Evolutionary conservation across 1,140 invertebrate genomes (phyloP).

Genomic region (Dendrolimus punctatus): DNA sequence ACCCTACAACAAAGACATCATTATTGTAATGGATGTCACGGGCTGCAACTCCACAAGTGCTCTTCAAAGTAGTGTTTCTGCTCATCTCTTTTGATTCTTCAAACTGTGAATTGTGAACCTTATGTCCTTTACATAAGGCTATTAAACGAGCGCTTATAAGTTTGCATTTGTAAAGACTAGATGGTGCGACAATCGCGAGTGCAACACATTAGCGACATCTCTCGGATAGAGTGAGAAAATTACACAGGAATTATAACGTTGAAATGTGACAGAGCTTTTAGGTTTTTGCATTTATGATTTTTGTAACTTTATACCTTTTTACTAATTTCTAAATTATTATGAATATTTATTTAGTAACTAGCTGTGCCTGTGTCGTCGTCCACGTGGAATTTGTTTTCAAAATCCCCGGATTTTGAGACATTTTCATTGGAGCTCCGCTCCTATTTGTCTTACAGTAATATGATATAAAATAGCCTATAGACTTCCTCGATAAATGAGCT

Average conservation of each 20-base stretch:
- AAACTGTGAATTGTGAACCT: slow-evolving; percentile 17
- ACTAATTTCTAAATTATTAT: background rate
- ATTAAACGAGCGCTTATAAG: slow-evolving; percentile 13
- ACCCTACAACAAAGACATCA: slow-evolving; percentile 53
- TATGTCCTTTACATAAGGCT: slow-evolving; percentile 13
- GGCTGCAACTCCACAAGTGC: slow-evolving; percentile 54
- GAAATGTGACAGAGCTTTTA: slow-evolving; percentile 35
- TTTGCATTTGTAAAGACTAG: slow-evolving; percentile 35
- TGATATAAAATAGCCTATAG: too few relatives aligned
- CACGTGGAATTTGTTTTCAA: too few relatives aligned
- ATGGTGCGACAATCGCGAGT: slow-evolving; percentile 50
- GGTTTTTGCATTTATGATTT: background rate
- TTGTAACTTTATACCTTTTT: background rate
- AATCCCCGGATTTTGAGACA: too few relatives aligned
- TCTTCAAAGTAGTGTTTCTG: slow-evolving; percentile 38
- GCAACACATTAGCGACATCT: slow-evolving; percentile 67
- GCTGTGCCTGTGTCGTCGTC: too few relatives aligned
- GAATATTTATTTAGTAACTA: too few relatives aligned
- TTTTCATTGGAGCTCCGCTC: too few relatives aligned
- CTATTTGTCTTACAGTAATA: too few relatives aligned
- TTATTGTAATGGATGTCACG: slow-evolving; percentile 68
- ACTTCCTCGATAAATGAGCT: too few relatives aligned
- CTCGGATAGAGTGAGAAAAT: slow-evolving; percentile 55
- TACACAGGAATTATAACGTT: slow-evolving; percentile 50
- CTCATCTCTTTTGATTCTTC: slow-evolving; percentile 9